Conservation (phyloP, 1,140 invertebrate genomes). For the Onthophagus taurus region DNA sequence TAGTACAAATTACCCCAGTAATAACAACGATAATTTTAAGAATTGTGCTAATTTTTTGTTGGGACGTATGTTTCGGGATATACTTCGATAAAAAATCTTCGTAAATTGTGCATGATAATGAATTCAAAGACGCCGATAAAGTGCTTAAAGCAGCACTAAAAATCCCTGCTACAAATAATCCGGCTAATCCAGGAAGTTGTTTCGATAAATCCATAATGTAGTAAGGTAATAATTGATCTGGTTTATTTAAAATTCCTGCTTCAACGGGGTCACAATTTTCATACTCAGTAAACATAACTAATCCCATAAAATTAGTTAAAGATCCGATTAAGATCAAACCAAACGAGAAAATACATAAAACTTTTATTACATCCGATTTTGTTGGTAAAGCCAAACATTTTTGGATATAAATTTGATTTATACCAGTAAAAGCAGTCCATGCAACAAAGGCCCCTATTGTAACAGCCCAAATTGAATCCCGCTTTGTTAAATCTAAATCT, state of each 20-base stretch:
- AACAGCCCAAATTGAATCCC: constrained; percentile 49
- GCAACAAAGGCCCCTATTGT: constrained; percentile 46
- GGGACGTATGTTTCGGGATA: constrained; percentile 24
- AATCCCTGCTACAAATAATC: constrained; percentile 54
- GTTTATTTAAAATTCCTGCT: constrained; percentile 41
- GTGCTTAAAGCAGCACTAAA: constrained; percentile 50
- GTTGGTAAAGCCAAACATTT: constrained; percentile 46
- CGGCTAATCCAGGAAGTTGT: constrained; percentile 44
- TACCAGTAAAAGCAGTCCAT: constrained; percentile 46
- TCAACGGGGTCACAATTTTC: constrained; percentile 59
- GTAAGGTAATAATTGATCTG: constrained; percentile 42
- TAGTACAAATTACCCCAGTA: constrained; percentile 43
- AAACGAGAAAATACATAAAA: constrained; percentile 3
- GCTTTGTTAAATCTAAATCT: constrained; percentile 40
- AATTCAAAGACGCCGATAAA: constrained; percentile 5
- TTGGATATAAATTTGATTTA: constrained; percentile 50
- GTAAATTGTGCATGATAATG: constrained; percentile 8
- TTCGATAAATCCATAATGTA: constrained; percentile 47
- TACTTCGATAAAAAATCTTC: constrained; percentile 6
- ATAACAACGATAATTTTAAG: constrained; percentile 31
- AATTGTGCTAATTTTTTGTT: constrained; percentile 31
- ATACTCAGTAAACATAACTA: constrained; percentile 68
- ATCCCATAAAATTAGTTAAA: constrained; percentile 47
- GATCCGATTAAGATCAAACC: constrained; percentile 15
- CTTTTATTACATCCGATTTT: constrained; percentile 37